Percentiles rank a stretch among this genome's conserved stretches.
phyloP scores from a whole-genome alignment of 2,113 vertebrate genomes.

The Vombatus ursinus region DNA sequence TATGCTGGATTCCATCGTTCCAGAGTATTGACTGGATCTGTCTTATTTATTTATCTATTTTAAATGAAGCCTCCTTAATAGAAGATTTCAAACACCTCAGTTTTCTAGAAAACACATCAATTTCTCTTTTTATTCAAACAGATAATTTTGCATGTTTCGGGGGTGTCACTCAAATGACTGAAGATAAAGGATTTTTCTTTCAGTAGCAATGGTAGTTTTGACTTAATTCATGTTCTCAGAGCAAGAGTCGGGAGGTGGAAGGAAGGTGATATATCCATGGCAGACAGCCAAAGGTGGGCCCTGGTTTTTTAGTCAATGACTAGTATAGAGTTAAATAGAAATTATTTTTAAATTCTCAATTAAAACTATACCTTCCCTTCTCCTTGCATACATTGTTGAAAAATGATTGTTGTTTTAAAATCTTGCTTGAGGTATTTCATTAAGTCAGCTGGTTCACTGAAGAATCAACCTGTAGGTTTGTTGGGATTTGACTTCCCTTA shows the following conservation, averaged over 20 bases:
- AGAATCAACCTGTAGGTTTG: background rate
- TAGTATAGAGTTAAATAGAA: background rate
- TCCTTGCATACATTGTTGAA: background rate
- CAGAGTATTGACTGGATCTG: constrained; percentile 19
- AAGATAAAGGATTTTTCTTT: background rate
- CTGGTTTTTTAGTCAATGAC: background rate
- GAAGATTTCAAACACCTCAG: constrained; percentile 40
- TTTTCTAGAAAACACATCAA: constrained; percentile 6
- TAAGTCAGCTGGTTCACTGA: background rate
- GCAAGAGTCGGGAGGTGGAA: background rate
- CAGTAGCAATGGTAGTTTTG: background rate
- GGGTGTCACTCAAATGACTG: background rate
- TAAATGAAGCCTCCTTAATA: constrained; percentile 31
- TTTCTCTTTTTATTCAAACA: background rate
- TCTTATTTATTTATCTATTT: accelerated
- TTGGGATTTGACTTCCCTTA: background rate
- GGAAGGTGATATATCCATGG: background rate
- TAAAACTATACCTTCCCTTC: background rate
- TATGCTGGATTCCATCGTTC: constrained; percentile 23
- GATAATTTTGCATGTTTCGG: constrained; percentile 5
- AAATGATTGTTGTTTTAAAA: background rate
- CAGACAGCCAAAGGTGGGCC: background rate
- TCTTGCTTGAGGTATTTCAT: background rate
- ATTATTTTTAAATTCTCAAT: background rate
- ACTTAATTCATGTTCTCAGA: background rate